phyloP scores from a whole-genome alignment of 1,140 invertebrate genomes.

The Cylas formicarius region DNA sequence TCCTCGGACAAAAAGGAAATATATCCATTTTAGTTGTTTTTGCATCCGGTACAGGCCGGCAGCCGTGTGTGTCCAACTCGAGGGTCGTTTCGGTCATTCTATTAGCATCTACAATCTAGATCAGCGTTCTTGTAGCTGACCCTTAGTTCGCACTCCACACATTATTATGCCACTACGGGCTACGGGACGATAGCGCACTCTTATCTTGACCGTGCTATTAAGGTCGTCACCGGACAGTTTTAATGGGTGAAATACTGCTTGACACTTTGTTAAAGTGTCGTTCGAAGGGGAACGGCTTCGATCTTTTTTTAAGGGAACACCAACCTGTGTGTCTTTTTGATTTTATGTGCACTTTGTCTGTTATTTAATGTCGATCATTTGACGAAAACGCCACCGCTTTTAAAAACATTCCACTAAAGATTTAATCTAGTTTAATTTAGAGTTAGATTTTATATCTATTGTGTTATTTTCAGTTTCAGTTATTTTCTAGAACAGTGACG shows the following conservation, averaged over 20 bases:
- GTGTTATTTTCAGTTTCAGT: too few species aligned
- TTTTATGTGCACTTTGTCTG: too few species aligned
- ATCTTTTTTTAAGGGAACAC: background rate
- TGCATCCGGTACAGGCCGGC: constrained; percentile 34
- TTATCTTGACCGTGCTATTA: constrained; percentile 29
- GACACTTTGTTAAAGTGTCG: constrained; percentile 19
- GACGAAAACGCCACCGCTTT: too few species aligned
- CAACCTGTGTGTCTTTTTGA: too few species aligned
- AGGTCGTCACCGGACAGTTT: constrained; percentile 1
- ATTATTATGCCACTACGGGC: constrained; percentile 38
- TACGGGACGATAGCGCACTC: constrained; percentile 18
- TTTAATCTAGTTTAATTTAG: too few species aligned
- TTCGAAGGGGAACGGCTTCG: constrained; percentile 12
- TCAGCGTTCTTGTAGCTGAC: constrained; percentile 36
- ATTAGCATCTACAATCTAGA: constrained; percentile 44
- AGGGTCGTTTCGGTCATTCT: constrained; percentile 39
- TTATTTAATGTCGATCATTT: too few species aligned
- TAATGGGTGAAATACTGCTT: constrained; percentile 22
- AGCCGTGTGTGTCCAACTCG: constrained; percentile 21
- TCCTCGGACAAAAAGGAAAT: constrained; percentile 41
- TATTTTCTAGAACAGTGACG: too few species aligned
- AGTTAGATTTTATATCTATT: too few species aligned
- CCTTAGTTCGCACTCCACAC: constrained; percentile 34
- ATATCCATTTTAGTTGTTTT: constrained; percentile 43
- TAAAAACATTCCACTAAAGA: too few species aligned